A percentile compares a stretch with the other conserved stretches of the same genome.
These are phyloP conservation scores for Graptemys geographica DNA, from an alignment of 2,797 vertebrate genomes.

Conservation along the genomic window DNA sequence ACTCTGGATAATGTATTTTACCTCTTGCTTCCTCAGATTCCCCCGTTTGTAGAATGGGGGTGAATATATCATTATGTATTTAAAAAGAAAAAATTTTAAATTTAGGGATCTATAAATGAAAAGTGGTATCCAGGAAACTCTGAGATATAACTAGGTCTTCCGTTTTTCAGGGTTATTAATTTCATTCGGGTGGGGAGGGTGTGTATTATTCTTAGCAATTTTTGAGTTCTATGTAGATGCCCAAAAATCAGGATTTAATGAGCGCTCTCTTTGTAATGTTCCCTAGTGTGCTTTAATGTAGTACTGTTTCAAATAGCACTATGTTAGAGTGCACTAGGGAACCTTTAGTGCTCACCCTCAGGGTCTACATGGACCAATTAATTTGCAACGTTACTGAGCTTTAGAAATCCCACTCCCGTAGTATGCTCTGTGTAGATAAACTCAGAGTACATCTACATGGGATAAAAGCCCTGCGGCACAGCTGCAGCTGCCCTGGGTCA, in stretches of 20 bases:
- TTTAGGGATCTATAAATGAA: not conserved
- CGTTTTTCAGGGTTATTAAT: not conserved
- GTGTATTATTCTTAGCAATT: not conserved
- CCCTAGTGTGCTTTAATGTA: not conserved
- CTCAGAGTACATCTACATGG: too few relatives aligned
- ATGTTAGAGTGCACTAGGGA: not conserved
- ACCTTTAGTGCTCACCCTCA: not conserved
- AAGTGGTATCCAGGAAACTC: not conserved
- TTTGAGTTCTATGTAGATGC: not conserved
- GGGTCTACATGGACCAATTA: not conserved
- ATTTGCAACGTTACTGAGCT: not conserved
- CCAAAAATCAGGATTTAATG: not conserved
- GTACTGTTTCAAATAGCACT: not conserved
- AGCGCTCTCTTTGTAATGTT: not conserved
- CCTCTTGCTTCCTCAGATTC: not conserved
- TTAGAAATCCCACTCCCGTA: not conserved
- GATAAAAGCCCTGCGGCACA: too few relatives aligned
- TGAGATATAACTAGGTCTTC: not conserved
- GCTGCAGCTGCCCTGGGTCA: too few relatives aligned
- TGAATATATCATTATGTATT: not conserved
- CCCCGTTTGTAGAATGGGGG: not conserved
- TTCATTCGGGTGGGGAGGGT: not conserved
- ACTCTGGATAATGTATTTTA: not conserved
- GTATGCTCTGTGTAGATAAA: not conserved
- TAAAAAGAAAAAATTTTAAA: not conserved